Percentiles rank a stretch among this genome's conserved stretches.
Evolutionary conservation across 30 jellyfish, hydroid and myxozoan genomes (phyloP).

Genomic region (Nemopilema nomurai): DNA sequence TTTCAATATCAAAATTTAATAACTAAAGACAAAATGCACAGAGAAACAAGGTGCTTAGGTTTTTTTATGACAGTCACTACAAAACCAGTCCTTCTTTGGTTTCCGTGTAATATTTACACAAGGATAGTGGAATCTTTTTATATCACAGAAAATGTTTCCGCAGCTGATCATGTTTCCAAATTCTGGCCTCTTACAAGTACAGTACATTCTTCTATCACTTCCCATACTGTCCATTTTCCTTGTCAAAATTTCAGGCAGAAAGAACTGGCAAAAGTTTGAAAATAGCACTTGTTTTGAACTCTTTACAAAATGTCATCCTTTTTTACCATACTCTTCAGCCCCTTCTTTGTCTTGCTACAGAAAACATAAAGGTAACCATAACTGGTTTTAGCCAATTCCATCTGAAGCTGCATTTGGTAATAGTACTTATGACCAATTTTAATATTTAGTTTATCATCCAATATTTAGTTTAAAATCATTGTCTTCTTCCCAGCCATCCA

Average conservation of each 20-base stretch:
- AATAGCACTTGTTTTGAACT: not conserved
- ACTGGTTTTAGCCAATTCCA: slow-evolving; percentile 2
- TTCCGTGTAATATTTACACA: slow-evolving; percentile 46
- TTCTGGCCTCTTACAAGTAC: slow-evolving; percentile 41
- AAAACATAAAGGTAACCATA: slow-evolving; percentile 28
- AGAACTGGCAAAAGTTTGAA: slow-evolving; percentile 23
- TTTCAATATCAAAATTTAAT: not conserved
- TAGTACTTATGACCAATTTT: slow-evolving; percentile 6
- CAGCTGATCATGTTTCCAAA: slow-evolving; percentile 47
- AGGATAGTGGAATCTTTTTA: slow-evolving; percentile 34
- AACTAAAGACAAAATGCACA: not conserved
- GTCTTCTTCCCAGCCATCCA: slow-evolving; percentile 41
- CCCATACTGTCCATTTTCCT: slow-evolving; percentile 14
- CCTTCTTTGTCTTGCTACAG: not conserved
- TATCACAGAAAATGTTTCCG: slow-evolving; percentile 17
- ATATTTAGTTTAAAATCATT: not conserved
- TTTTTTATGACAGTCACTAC: not conserved
- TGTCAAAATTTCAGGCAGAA: slow-evolving; percentile 37
- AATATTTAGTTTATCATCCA: not conserved
- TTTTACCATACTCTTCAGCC: not conserved
- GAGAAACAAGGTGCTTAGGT: not conserved
- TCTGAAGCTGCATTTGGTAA: slow-evolving; percentile 42
- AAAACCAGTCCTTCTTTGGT: slow-evolving; percentile 23
- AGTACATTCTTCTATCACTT: slow-evolving; percentile 3
- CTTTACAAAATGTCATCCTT: not conserved